Evolutionary conservation across 2,797 vertebrate species (phyloP), one percentile per base, ranked within the genome.

Genomic region (Phyllotis vaccarum): DNA sequence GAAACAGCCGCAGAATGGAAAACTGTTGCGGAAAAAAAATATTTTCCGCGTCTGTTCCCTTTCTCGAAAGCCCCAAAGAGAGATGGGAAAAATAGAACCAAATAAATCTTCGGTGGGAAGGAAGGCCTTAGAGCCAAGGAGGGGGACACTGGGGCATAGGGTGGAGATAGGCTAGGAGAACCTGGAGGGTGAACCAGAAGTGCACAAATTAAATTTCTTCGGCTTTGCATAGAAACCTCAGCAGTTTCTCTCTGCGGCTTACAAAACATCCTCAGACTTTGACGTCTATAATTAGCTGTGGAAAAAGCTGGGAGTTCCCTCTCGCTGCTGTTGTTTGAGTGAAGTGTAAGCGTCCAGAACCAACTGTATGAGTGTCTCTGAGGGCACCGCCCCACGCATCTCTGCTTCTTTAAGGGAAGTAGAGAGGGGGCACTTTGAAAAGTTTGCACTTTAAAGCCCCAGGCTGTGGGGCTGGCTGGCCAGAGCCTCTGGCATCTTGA

Each of bases 241-340:
- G 95, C 97, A 94, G 89, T 94, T 96, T 97, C 94, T 96, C 89
- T 80, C 86, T 88, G 83, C 74, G 56, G 60, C 96, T 97, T 96
- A 95, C 95, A 97, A 95, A 96, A 96, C 95, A 93, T 95, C 97
- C 81, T 92, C 81, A 74, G 98, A 95, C 96, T 96, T 91, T 94
- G 95, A 94, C 52, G 40, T 89, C 96, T 97, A 96, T 98, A 98
- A 98, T 98, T 97, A 98, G 96, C 97, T 24, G 58, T 96, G 97
- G 97, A 98, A 98, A 98, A 97, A 96, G 92, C 96, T 96, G 96
- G 98, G 97, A 96, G 97, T 98, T 97, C 96, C 97, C 94, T 96
- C 6, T 56, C n/a, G 40, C 87, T 19, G 79, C 92, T 96, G 96
- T 92, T 93, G 96, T 93, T 58, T 31, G 91, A 90, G 91, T 91